Evolutionary conservation across 2,113 vertebrate genomes (phyloP).

Genomic region (Solenodon paradoxus): DNA sequence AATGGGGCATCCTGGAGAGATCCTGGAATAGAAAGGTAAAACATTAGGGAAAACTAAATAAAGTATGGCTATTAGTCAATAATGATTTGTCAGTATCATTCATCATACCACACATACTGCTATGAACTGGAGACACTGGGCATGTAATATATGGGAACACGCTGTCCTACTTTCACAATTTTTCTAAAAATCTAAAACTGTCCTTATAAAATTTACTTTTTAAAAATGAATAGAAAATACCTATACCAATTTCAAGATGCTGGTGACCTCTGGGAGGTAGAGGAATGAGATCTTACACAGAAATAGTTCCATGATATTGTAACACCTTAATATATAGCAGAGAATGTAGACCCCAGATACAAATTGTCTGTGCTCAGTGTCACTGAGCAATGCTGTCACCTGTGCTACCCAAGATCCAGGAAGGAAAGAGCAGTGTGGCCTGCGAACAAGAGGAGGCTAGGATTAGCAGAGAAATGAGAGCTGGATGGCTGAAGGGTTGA

Average conservation of each 20-base stretch:
- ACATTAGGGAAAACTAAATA: not conserved
- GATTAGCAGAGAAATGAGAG: not conserved
- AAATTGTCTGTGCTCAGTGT: not conserved
- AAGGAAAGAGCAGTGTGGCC: not conserved
- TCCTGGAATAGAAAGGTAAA: not conserved
- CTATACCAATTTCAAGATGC: not conserved
- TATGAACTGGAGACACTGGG: not conserved
- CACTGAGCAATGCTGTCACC: not conserved
- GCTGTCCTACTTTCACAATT: not conserved
- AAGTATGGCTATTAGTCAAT: not conserved
- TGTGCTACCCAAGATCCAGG: not conserved
- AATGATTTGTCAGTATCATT: not conserved
- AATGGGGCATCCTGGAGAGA: not conserved
- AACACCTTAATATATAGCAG: not conserved
- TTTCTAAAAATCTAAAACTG: not conserved
- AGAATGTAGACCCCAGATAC: not conserved
- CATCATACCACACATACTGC: not conserved
- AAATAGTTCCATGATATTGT: not conserved
- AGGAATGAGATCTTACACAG: not conserved
- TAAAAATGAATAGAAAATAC: not conserved
- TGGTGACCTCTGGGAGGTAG: not conserved
- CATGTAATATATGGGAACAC: not conserved
- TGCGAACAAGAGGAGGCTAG: not conserved
- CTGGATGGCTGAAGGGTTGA: not conserved
- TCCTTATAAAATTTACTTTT: not conserved